phyloP scores from a whole-genome alignment of 2,113 vertebrate species.

The Callocephalon fimbriatum region DNA sequence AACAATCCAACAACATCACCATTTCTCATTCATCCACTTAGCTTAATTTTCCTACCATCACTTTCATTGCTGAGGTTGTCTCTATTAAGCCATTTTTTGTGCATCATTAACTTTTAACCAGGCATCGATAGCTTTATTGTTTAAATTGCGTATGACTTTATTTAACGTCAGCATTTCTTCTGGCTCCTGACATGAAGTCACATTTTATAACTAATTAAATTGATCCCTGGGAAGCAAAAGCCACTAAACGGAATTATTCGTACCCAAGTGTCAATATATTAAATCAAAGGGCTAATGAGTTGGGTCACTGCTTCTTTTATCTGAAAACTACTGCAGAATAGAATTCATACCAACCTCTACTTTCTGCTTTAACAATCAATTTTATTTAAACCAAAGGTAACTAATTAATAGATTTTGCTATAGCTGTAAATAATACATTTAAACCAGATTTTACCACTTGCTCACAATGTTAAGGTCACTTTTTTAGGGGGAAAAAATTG shows the following conservation, averaged over 20 bases:
- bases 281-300: constrained; percentile 99
- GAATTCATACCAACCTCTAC: constrained; percentile 73
- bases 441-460: constrained; percentile 44
- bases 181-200: constrained; percentile 94
- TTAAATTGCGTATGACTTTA: constrained; percentile 92
- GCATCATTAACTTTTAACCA: constrained; percentile 98
- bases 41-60: constrained; percentile 89
- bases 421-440: constrained; percentile 74
- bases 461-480: background rate
- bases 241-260: constrained; percentile 99
- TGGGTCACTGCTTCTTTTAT: constrained; percentile 97
- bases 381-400: constrained; percentile 73
- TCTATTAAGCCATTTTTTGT: constrained; percentile 93
- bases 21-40: constrained; percentile 87
- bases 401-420: constrained; percentile 78
- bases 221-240: constrained; percentile 93
- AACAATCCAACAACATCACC: constrained; percentile 84
- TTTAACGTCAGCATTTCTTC: constrained; percentile 98
- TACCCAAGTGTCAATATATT: constrained; percentile 99
- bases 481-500: constrained; percentile 18
- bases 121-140: constrained; percentile 95
- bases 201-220: constrained; percentile 99
- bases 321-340: constrained; percentile 87
- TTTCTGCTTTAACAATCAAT: constrained; percentile 82
- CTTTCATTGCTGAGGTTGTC: constrained; percentile 87